Conservation (phyloP, 2,797 vertebrate genomes). For the Acridotheres tristis region DNA sequence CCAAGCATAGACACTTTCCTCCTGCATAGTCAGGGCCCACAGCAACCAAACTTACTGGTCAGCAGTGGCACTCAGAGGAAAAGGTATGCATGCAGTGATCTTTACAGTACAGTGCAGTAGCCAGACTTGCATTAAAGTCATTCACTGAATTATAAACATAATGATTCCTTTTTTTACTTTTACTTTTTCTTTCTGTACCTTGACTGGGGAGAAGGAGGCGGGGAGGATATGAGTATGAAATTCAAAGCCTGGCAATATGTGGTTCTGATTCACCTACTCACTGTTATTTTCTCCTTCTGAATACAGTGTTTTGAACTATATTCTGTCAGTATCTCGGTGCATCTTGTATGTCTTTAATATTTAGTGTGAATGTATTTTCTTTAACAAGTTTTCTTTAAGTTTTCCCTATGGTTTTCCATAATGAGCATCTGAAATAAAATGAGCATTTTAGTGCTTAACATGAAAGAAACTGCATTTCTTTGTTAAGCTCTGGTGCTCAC, state of each 20-base stretch:
- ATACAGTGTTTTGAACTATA: slow-evolving; percentile 32
- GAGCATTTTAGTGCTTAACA: slow-evolving; percentile 24
- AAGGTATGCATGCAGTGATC: slow-evolving; percentile 80
- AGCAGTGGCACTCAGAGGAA: slow-evolving; percentile 89
- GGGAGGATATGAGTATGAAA: slow-evolving; percentile 36
- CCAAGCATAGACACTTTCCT: slow-evolving; percentile 83
- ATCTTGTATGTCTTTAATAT: slow-evolving; percentile 58
- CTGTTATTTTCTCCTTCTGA: slow-evolving; percentile 39
- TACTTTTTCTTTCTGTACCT: neutral
- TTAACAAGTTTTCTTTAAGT: slow-evolving; percentile 24
- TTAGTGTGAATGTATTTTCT: slow-evolving; percentile 52
- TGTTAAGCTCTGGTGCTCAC: slow-evolving; percentile 46
- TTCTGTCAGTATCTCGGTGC: slow-evolving; percentile 46
- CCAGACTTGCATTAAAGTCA: slow-evolving; percentile 68
- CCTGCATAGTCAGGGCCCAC: slow-evolving; percentile 85
- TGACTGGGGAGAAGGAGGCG: slow-evolving; percentile 41
- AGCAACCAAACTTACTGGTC: slow-evolving; percentile 82
- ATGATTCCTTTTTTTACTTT: neutral
- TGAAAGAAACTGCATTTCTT: slow-evolving; percentile 12
- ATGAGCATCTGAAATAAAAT: neutral
- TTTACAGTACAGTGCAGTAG: slow-evolving; percentile 76
- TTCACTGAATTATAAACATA: slow-evolving; percentile 61
- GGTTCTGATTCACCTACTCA: slow-evolving; percentile 40
- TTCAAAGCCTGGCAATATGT: slow-evolving; percentile 47
- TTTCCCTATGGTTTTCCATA: neutral